phyloP scores from a whole-genome alignment of 2,888 invertebrate species.

The Brachynemurus nebulosus region DNA sequence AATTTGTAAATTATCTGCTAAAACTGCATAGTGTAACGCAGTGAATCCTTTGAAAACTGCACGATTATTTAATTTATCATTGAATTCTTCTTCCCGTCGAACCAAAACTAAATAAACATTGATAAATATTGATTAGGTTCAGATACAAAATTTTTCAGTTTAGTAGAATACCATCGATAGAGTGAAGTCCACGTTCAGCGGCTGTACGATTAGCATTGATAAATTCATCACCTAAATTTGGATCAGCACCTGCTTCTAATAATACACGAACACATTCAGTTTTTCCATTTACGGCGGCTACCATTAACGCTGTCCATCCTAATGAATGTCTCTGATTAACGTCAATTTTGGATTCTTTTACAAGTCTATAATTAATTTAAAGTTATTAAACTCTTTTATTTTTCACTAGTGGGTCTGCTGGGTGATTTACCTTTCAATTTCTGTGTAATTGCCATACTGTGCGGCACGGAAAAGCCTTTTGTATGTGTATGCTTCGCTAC shows the following conservation, averaged over 20 bases:
- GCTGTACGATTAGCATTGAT: constrained; percentile 53
- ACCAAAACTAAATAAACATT: constrained; percentile 34
- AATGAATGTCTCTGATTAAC: constrained; percentile 58
- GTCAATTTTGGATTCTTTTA: constrained; percentile 36
- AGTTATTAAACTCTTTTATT: not conserved
- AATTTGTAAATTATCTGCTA: constrained; percentile 51
- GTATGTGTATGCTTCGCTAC: constrained; percentile 25
- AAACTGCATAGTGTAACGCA: constrained; percentile 76
- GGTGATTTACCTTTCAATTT: constrained; percentile 32
- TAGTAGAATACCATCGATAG: constrained; percentile 56
- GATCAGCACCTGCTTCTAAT: constrained; percentile 62
- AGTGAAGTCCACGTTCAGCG: constrained; percentile 48
- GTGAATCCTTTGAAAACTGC: constrained; percentile 77
- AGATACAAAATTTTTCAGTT: not conserved
- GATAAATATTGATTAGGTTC: not conserved
- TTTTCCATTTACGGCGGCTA: constrained; percentile 68
- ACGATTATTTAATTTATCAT: constrained; percentile 48
- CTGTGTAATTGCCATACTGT: constrained; percentile 35
- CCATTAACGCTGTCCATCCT: constrained; percentile 81
- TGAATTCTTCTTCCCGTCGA: constrained; percentile 72
- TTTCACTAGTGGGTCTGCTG: not conserved
- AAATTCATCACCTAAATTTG: constrained; percentile 63
- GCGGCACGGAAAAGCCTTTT: constrained; percentile 36
- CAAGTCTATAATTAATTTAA: constrained; percentile 23
- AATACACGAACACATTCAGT: constrained; percentile 43